These are phyloP conservation scores for Epizoanthus fatuus DNA, from an alignment of 92 coral and sea anemone genomes.

Conservation along the genomic window DNA sequence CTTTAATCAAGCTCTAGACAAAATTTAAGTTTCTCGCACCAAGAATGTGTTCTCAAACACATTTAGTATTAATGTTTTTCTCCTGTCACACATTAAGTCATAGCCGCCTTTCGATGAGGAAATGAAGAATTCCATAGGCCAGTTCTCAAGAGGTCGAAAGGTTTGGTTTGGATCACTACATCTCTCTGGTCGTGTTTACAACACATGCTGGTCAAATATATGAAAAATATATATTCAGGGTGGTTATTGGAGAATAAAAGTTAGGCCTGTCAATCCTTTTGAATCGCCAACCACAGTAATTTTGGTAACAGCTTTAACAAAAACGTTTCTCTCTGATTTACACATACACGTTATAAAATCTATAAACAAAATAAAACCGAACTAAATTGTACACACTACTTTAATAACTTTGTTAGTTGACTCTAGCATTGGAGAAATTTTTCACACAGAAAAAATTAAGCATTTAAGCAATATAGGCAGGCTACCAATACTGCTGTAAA, in stretches of 20 bases:
- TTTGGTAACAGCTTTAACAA: conserved; percentile 2
- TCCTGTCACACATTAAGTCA: conserved; percentile 20
- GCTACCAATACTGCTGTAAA: not conserved
- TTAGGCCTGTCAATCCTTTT: not conserved
- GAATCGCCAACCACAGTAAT: not conserved
- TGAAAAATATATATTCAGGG: conserved; percentile 11
- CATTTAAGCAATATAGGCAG: too few species aligned
- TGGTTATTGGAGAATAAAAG: not conserved
- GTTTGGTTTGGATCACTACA: conserved; percentile 19
- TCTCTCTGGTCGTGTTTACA: conserved; percentile 25
- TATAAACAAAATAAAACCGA: too few species aligned
- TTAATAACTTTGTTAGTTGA: not conserved
- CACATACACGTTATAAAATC: too few species aligned
- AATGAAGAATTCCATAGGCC: conserved; percentile 22
- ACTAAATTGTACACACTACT: too few species aligned
- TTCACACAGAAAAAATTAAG: too few species aligned
- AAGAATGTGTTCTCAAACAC: not conserved
- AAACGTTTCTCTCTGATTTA: not conserved
- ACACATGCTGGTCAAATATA: conserved; percentile 9
- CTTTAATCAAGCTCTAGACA: not conserved
- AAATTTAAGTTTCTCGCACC: not conserved
- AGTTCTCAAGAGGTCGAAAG: conserved; percentile 4
- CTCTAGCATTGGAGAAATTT: too few species aligned
- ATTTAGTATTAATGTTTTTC: conserved; percentile 8
- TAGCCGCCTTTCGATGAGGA: conserved; percentile 6